Evolutionary conservation across 2,888 invertebrate species (phyloP).

Genomic region (Apodemia mormo): DNA sequence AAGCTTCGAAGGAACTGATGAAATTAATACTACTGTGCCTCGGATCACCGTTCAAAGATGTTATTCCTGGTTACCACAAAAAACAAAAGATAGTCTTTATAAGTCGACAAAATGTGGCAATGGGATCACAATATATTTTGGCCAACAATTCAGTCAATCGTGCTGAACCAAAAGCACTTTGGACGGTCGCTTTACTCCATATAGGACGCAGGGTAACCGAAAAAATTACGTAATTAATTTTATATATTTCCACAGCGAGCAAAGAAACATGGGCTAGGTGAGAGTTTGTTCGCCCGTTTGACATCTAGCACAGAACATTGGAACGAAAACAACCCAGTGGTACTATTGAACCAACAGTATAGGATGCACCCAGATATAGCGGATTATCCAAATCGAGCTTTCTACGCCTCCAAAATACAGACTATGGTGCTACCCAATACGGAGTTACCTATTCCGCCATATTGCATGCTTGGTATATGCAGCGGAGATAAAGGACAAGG

Average conservation of each 20-base stretch:
- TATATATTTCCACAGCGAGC: conserved; percentile 80
- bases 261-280: conserved; percentile 84
- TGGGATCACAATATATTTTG: too few species aligned
- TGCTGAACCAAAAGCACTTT: too few species aligned
- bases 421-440: conserved; percentile 48
- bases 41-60: too few species aligned
- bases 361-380: conserved; percentile 93
- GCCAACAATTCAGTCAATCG: too few species aligned
- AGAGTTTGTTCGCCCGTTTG: conserved; percentile 90
- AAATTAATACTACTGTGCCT: too few species aligned
- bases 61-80: too few species aligned
- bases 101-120: too few species aligned
- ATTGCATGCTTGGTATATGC: conserved; percentile 56
- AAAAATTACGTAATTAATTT: neutral
- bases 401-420: conserved; percentile 83
- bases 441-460: conserved; percentile 53
- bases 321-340: conserved; percentile 57
- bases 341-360: conserved; percentile 87
- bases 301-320: conserved; percentile 78
- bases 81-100: too few species aligned
- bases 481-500: conserved; percentile 69
- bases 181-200: too few species aligned
- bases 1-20: too few species aligned
- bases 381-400: conserved; percentile 88
- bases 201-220: too few species aligned